Evolutionary conservation across 2,113 vertebrate species (phyloP).

Genomic region (Nesogale talazaci): DNA sequence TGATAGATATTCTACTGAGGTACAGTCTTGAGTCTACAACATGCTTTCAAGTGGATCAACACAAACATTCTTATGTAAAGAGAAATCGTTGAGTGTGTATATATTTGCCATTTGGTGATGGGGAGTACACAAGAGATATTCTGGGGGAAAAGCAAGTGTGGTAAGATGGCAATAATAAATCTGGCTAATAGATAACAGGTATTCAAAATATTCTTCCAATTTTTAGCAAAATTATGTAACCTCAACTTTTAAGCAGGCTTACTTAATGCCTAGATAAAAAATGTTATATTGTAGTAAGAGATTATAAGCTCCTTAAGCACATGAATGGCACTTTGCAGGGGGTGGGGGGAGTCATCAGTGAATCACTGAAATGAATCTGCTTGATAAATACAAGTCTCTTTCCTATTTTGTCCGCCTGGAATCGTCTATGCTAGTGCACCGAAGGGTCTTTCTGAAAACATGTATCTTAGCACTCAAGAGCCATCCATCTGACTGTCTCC

Average conservation of each 20-base stretch:
- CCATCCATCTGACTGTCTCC: not conserved
- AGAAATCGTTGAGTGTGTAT: not conserved
- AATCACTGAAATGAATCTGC: not conserved
- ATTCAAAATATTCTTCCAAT: not conserved
- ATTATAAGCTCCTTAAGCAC: not conserved
- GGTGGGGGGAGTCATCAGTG: no score
- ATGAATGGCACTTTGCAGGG: not conserved
- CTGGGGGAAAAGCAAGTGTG: not conserved
- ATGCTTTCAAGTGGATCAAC: not conserved
- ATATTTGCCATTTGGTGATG: not conserved
- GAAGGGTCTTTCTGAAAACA: constrained; percentile 25
- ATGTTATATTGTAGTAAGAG: not conserved
- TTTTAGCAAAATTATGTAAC: constrained; percentile 22
- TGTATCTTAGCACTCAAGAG: constrained; percentile 7
- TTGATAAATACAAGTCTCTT: not conserved
- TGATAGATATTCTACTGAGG: not conserved
- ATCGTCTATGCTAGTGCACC: not conserved
- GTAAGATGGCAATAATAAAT: not conserved
- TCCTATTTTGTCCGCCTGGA: not conserved
- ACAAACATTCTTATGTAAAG: not conserved
- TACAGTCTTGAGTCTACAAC: not conserved
- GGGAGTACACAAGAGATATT: not conserved
- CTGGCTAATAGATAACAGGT: not conserved
- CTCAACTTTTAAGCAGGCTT: not conserved
- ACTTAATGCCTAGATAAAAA: not conserved